Evolutionary conservation across 92 coral and sea anemone genomes (phyloP), one percentile per base, ranked within the genome.

Genomic region (Umimayanthus kanabou): DNA sequence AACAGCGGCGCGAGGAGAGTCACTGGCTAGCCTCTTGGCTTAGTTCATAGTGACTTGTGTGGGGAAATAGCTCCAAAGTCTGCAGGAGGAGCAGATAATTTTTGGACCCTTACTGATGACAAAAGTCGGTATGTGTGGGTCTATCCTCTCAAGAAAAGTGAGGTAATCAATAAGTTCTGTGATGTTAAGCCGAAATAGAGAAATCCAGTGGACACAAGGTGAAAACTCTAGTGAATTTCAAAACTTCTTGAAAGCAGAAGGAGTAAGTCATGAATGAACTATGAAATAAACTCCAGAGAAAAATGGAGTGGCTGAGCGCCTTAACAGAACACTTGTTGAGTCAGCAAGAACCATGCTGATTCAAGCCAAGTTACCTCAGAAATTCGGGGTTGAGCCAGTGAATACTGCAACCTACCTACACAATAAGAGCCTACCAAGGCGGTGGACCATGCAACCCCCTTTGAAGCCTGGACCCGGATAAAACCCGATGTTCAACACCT

Each of bases 241-340:
- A 33, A 33, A 33, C 37, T 33, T 33, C 37, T 33, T 33, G 2
- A 33, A 2, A 33, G 37, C 37, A 33, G 37, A 33, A 86, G 92
- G 92, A 84, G 82, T 93, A 11, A 80, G 66, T 18, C 89, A 89
- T 73, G 88, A 93, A 79, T 85, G 29, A 91, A 33, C 90, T 49
- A 90, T 88, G 15, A 93, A 92, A 20, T 69, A 73, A 66, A 90
- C 89, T 25, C 92, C 93, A 0, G 5, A 82, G 88, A 92, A 93
- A 79, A 93, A 93, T 80, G 94, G 92, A 43, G 92, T 88, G 49
- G 92, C 93, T 39, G 93, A 91, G 80, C 91, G 89, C 11, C 66
- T 74, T 80, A 93, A 90, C 75, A 79, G 95, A 47, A 90, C 91
- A 3, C 73, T 93, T n/a, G 91, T 92, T 90, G 94, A 90, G 76